phyloP scores from a whole-genome alignment of 2,797 vertebrate species.

The Tachyglossus aculeatus region DNA sequence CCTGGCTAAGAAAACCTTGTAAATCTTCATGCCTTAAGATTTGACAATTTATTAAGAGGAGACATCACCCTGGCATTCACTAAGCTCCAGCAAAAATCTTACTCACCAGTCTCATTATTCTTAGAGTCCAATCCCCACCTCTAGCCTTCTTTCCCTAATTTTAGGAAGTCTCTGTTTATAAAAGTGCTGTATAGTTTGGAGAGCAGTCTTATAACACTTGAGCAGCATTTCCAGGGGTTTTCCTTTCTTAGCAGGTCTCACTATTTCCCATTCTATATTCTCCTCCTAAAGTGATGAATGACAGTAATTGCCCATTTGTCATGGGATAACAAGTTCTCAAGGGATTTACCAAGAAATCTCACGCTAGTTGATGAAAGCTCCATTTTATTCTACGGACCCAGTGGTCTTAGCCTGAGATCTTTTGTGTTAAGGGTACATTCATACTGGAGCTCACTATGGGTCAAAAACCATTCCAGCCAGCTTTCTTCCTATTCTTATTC shows the following conservation, averaged over 20 bases:
- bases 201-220: no score
- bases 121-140: no score
- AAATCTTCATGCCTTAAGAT: no score
- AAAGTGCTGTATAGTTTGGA: no score
- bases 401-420: background rate
- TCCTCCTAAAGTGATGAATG: background rate
- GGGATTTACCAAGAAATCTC: background rate
- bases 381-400: background rate
- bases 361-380: background rate
- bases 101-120: no score
- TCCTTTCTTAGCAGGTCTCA: background rate
- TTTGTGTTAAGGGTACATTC: background rate
- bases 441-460: background rate
- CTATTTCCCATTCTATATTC: constrained; percentile 3
- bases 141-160: no score
- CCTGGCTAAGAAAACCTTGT: no score
- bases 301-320: constrained; percentile 13
- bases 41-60: no score
- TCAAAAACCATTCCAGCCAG: background rate
- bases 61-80: no score
- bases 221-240: background rate
- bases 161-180: no score
- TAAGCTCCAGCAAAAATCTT: no score
- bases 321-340: background rate
- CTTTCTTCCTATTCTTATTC: background rate